phyloP scores from a whole-genome alignment of 2,113 vertebrate species.

The Clarias macrocephalus region DNA sequence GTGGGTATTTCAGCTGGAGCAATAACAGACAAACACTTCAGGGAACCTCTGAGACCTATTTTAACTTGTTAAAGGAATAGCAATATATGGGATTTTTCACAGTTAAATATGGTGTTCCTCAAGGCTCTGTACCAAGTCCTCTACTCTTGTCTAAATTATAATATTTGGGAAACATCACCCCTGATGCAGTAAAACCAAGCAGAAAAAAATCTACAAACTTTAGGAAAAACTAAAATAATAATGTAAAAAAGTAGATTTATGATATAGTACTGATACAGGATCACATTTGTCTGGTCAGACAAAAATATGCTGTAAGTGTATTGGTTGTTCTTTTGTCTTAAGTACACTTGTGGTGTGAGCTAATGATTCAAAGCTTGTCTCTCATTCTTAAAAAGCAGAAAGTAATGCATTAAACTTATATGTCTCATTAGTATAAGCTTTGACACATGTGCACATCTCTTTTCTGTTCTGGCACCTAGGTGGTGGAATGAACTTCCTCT shows the following conservation, averaged over 20 bases:
- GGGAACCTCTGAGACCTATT: too few species aligned
- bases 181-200: background rate
- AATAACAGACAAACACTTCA: too few species aligned
- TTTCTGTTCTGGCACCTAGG: too few species aligned
- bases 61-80: too few species aligned
- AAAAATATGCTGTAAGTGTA: background rate
- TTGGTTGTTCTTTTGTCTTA: background rate
- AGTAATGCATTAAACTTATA: too few species aligned
- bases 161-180: background rate
- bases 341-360: background rate
- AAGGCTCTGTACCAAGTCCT: background rate
- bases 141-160: background rate
- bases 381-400: background rate
- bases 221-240: background rate
- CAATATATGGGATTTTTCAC: too few species aligned
- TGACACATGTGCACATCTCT: too few species aligned
- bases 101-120: background rate
- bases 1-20: too few species aligned
- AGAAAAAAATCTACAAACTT: background rate
- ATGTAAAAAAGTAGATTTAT: background rate
- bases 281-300: background rate
- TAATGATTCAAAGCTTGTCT: background rate
- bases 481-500: too few species aligned
- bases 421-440: too few species aligned
- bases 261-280: background rate